A percentile compares a stretch with the other conserved stretches of the same genome.
Conservation (phyloP, 2,797 vertebrate species). For the Anas capensis region DNA sequence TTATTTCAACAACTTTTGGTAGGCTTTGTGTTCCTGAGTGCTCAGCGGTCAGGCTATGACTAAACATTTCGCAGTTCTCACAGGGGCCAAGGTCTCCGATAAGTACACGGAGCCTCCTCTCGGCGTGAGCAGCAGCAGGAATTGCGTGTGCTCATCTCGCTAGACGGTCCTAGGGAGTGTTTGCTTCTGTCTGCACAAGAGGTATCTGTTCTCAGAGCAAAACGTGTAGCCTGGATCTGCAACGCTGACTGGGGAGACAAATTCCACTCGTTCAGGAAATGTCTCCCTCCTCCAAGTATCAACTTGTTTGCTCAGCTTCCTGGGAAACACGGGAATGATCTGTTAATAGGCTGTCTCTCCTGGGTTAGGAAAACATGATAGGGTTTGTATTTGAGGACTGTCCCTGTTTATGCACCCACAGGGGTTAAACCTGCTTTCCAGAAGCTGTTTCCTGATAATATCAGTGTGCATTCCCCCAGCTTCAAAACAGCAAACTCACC, state of each 20-base stretch:
- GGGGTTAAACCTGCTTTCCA: not conserved
- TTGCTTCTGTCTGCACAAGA: constrained; percentile 36
- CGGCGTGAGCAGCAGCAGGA: constrained; percentile 1
- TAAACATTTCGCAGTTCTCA: constrained; percentile 25
- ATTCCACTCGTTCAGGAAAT: constrained; percentile 32
- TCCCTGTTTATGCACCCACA: not conserved
- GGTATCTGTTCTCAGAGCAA: constrained; percentile 35
- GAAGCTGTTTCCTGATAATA: constrained; percentile 6
- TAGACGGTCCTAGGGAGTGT: not conserved
- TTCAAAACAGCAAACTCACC: not conserved
- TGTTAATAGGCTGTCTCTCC: not conserved
- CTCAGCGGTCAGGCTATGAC: not conserved
- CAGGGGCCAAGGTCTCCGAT: constrained; percentile 3
- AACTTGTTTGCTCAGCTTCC: constrained; percentile 33
- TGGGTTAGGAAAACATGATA: not conserved
- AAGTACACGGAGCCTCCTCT: not conserved
- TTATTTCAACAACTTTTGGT: not conserved
- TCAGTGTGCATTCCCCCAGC: not conserved
- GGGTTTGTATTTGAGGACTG: not conserved
- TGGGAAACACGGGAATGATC: constrained; percentile 9
- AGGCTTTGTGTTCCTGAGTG: not conserved
- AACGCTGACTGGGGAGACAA: not conserved
- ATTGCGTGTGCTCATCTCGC: constrained; percentile 7
- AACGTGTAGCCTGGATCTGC: not conserved
- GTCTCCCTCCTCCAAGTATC: constrained; percentile 9